Evolutionary conservation across 2,888 invertebrate species (phyloP), one percentile per base, ranked within the genome.

Genomic region (Subacronicta megacephala): DNA sequence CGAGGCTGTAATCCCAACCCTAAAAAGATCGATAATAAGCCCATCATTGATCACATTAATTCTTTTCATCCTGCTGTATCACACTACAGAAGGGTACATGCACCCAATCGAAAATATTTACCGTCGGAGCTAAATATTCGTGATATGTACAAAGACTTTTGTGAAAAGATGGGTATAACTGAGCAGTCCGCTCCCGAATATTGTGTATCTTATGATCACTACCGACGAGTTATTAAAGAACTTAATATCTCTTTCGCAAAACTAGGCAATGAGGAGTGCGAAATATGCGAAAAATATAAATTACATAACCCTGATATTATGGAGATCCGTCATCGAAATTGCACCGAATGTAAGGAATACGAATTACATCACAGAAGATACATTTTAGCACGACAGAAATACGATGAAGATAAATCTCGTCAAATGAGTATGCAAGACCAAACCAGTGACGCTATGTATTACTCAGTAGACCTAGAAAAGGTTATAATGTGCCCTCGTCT

Each of bases 401-500:
- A 61, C 43, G 42, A 46, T 52, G 52, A 51, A 54, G 47, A 54
- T 38, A 43, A 54, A 40, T 23, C 31, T 31, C 26, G 26, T 49
- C 33, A 41, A 55, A 47, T 47, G 47, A 38, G 37, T 38, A 47
- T 38, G 26, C 47, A 47, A 47, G 37, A 47, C 37, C 47, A 58
- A 46, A 53, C 38, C 29, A 47, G 52, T 40, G 54, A 62, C 36
- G 31, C 50, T 37, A 45, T 57, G 37, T 57, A 53, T 45, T 47
- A 56, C 38, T 66, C 57, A 16, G 45, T 31, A 38, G 53, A 62
- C 20, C 26, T 54, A 29, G 54, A 72, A 62, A 78, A 76, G 45
- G 64, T 72, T 18, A 80, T 69, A 20, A 72, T 81, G 75, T 45
- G 77, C 29, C 74, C 77, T n/a, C 67, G 75, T 33, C 72, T 81